Percentiles rank a stretch among this genome's conserved stretches.
These are phyloP conservation scores for Nymphalis io DNA, from an alignment of 1,140 invertebrate genomes.

Conservation along the genomic window DNA sequence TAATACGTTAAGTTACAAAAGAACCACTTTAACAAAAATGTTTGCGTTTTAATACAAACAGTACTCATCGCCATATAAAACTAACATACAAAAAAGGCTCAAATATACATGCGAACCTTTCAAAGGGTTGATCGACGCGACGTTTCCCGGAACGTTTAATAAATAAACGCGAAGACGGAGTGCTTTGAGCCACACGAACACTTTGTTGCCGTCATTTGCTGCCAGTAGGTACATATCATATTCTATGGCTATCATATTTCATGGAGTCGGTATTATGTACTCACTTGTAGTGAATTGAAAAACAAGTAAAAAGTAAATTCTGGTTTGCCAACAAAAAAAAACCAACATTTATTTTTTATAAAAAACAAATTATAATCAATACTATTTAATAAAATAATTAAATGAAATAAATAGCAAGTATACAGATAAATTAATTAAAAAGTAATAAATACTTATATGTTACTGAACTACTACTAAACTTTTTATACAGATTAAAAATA, in stretches of 20 bases:
- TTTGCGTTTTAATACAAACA: neutral
- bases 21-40: neutral
- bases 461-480: neutral
- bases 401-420: too few relatives aligned
- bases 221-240: constrained; percentile 14
- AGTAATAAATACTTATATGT: too few relatives aligned
- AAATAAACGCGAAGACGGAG: constrained; percentile 29
- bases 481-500: neutral
- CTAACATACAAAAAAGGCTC: constrained; percentile 13
- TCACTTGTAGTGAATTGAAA: neutral
- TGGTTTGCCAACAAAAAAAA: too few relatives aligned
- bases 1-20: neutral
- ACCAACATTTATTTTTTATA: too few relatives aligned
- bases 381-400: too few relatives aligned
- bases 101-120: constrained; percentile 20
- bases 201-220: constrained; percentile 34
- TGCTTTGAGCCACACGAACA: constrained; percentile 11
- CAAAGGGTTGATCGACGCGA: constrained; percentile 24
- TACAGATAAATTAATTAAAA: too few relatives aligned
- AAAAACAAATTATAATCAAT: too few relatives aligned
- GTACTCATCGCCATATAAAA: neutral
- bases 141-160: constrained; percentile 23
- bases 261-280: neutral
- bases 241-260: constrained; percentile 12
- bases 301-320: neutral